A percentile compares a stretch with the other conserved stretches of the same genome.
phyloP scores from a whole-genome alignment of 2,113 vertebrate genomes.

The Ptyas mucosa region DNA sequence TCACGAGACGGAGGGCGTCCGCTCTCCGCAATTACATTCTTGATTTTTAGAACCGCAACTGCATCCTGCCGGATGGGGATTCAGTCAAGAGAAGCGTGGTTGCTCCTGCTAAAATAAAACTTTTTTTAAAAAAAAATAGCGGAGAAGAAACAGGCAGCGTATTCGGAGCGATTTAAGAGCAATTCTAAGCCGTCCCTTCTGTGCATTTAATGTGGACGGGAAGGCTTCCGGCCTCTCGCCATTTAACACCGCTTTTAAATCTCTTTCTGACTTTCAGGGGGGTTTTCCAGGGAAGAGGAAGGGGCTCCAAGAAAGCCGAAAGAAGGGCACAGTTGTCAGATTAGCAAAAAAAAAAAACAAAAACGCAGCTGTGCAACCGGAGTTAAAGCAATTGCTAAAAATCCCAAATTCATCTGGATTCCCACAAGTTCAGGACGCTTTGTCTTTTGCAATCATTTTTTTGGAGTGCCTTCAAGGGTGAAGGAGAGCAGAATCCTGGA shows the following conservation, averaged over 20 bases:
- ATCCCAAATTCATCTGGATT: not conserved
- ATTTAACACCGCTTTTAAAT: not conserved
- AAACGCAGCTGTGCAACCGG: not conserved
- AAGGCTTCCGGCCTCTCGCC: accelerated
- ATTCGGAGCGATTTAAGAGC: not conserved
- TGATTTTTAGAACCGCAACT: not conserved
- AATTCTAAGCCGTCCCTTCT: not conserved
- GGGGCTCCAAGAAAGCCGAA: not conserved
- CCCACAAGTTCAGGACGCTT: not conserved
- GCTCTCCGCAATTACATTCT: too few species aligned
- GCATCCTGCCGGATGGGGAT: too few species aligned
- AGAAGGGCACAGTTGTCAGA: not conserved
- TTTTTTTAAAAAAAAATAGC: too few species aligned
- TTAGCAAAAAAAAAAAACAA: not conserved
- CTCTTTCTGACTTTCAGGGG: not conserved
- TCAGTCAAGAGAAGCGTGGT: not conserved
- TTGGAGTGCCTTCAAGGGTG: not conserved
- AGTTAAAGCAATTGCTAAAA: not conserved
- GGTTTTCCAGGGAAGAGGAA: not conserved
- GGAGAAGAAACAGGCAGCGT: not conserved
- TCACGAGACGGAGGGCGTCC: too few species aligned
- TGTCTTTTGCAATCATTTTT: slow-evolving; percentile 34
- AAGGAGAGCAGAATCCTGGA: slow-evolving; percentile 34
- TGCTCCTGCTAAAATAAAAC: not conserved
- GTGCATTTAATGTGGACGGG: not conserved